Conservation (phyloP, 2,888 invertebrate species). For the Galerucella calmariensis region DNA sequence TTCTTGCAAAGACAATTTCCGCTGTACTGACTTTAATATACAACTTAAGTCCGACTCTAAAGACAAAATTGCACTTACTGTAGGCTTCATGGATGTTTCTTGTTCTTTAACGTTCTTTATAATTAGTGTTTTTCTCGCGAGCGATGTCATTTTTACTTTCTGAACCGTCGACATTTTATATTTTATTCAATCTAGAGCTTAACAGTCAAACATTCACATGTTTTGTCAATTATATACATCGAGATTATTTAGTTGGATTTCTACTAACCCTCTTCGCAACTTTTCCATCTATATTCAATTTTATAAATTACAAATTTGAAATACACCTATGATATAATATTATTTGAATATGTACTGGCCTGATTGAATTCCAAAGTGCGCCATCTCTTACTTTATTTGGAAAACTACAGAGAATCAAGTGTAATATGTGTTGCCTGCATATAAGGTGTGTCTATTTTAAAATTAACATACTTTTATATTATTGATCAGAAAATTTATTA, state of each 20-base stretch:
- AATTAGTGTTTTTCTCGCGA: conserved; percentile 16
- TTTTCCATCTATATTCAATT: too few relatives aligned
- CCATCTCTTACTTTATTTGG: too few relatives aligned
- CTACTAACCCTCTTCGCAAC: too few relatives aligned
- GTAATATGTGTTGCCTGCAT: too few relatives aligned
- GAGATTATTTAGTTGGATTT: neutral
- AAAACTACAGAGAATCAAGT: too few relatives aligned
- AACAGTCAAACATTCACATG: neutral
- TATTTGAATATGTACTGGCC: too few relatives aligned
- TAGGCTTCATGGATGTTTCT: conserved; percentile 5
- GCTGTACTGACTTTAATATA: conserved; percentile 39
- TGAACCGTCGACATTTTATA: neutral
- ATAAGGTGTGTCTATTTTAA: too few relatives aligned
- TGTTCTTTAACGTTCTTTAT: conserved; percentile 14
- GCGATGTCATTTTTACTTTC: conserved; percentile 12
- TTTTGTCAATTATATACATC: neutral
- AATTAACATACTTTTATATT: too few relatives aligned
- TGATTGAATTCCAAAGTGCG: too few relatives aligned
- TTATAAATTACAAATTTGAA: too few relatives aligned
- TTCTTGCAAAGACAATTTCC: conserved; percentile 77
- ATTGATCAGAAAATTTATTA: too few relatives aligned
- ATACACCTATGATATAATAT: too few relatives aligned
- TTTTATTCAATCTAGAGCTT: neutral
- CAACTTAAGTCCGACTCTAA: conserved; percentile 11
- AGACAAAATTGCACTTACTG: neutral